Conservation (phyloP, 2,797 vertebrate species). For the Microtus obscurus region DNA sequence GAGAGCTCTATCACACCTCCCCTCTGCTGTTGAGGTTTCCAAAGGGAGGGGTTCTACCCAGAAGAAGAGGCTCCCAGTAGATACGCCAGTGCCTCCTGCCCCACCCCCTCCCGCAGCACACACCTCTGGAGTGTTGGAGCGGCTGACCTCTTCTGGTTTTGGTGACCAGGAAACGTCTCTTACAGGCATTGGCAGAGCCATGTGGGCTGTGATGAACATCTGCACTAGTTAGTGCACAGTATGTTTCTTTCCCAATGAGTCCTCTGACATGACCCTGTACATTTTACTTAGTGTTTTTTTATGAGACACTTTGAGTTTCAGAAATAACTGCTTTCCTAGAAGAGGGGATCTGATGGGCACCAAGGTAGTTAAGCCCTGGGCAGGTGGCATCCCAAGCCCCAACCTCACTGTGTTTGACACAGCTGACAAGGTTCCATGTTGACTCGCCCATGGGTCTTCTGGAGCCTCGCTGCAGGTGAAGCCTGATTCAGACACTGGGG, state of each 20-base stretch:
- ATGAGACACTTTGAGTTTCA: not conserved
- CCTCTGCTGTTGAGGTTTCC: not conserved
- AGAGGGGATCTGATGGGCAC: not conserved
- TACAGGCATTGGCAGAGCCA: not conserved
- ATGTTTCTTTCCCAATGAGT: not conserved
- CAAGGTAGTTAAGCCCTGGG: not conserved
- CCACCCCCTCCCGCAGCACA: accelerated
- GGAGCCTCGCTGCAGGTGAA: accelerated
- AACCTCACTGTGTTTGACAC: accelerated
- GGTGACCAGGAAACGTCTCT: accelerated
- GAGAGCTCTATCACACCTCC: accelerated
- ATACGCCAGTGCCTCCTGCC: accelerated
- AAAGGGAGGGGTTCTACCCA: not conserved
- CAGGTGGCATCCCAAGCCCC: accelerated
- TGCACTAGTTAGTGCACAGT: accelerated
- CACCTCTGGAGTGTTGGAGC: no score
- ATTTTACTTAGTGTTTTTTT: not conserved
- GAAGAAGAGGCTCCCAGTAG: accelerated
- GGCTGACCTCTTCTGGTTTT: not conserved
- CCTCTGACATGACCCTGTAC: not conserved
- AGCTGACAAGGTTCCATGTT: not conserved
- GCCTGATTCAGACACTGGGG: not conserved
- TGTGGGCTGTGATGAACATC: no score
- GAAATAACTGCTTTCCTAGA: not conserved
- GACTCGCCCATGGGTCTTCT: accelerated